Evolutionary conservation across 2,797 vertebrate genomes (phyloP), one percentile per base, ranked within the genome.

Genomic region (Yasuhikotakia modesta): DNA sequence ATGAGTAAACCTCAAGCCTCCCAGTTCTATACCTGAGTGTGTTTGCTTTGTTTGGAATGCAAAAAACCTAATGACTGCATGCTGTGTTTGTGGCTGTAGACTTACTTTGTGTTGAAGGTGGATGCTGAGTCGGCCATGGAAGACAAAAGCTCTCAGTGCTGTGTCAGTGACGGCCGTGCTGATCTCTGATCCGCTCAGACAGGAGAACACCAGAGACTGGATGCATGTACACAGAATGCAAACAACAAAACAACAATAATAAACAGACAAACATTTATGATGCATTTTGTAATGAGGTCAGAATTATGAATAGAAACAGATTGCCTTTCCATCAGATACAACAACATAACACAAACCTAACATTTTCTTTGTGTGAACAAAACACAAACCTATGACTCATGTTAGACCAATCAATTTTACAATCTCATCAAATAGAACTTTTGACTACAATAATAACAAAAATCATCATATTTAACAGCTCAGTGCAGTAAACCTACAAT

Each of bases 41-140:
- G 63, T 66, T n/a, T 50, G 30, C 8, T 24, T 35, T 53, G 30
- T 74, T 74, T 74, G 19, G 60, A n/a, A 19, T 16, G 14, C 14
- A 7, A 70, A 19, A 21, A 61, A 2, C 43, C 45, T 7, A 43
- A 21, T 12, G 7, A 24, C 0, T 48, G 50, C 39, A 46, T 27
- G 46, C 35, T 30, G 46, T 32, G 21, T 35, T 61, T 7, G 27
- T 2, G 17, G 2, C 35, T 2, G 30, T 39, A 52, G 16, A 43
- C 85, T 86, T 87, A 97, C 96, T 85, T 90, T 89, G 67, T 95
- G 87, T 5, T 97, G 96, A 19, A 99, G 91, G 83, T 99, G 98
- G 73, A 94, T 86, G 19, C 88, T 85, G 46, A 99, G 90, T 0
- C 95, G 93, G 11, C 93, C 90, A 58, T 95, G 91, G 2, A 91